Conservation (phyloP, 2,113 vertebrate species). For the Macrotus californicus region DNA sequence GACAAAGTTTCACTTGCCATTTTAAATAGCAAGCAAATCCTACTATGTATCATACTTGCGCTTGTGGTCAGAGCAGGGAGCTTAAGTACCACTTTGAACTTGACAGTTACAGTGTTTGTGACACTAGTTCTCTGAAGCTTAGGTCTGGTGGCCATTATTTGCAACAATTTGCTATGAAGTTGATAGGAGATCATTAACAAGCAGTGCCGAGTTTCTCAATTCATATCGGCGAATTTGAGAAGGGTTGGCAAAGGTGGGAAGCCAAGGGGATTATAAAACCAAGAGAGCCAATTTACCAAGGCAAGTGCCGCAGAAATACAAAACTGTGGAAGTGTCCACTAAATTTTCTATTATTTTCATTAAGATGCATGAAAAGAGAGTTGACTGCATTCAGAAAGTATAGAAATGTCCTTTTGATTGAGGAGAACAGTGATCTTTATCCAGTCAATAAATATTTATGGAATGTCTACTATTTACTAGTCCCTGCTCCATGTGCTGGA, state of each 20-base stretch:
- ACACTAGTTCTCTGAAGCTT: background rate
- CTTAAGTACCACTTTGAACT: background rate
- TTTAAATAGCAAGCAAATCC: background rate
- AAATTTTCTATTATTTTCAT: constrained; percentile 14
- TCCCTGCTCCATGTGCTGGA: background rate
- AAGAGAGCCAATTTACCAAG: background rate
- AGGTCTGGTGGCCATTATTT: background rate
- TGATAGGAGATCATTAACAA: background rate
- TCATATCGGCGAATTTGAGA: background rate
- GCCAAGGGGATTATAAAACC: background rate
- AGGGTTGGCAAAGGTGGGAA: background rate
- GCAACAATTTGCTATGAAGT: background rate
- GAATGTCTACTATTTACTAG: background rate
- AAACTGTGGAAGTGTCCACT: background rate
- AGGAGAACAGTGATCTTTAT: background rate
- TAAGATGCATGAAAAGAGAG: background rate
- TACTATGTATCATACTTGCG: background rate
- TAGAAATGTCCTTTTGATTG: background rate
- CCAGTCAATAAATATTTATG: background rate
- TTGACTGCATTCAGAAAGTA: background rate
- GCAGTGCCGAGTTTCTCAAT: background rate
- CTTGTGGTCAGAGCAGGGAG: background rate
- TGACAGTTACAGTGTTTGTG: background rate
- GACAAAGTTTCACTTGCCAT: background rate
- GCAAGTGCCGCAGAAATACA: background rate